Percentiles rank a stretch among this genome's conserved stretches.
phyloP scores from a whole-genome alignment of 2,797 vertebrate genomes.

The Helarctos malayanus region DNA sequence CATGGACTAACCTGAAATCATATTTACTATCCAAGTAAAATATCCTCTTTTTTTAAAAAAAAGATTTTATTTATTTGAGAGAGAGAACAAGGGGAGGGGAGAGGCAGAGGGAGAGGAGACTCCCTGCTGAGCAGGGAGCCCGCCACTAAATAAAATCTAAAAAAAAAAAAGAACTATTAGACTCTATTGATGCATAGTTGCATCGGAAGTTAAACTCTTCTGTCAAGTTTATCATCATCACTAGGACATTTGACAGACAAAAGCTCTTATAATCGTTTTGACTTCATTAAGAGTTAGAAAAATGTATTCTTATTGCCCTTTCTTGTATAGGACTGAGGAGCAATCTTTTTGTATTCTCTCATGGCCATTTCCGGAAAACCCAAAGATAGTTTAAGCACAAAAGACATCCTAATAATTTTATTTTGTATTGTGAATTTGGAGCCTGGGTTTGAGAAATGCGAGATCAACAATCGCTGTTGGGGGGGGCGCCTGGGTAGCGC shows the following conservation, averaged over 20 bases:
- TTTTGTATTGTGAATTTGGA: conserved; percentile 41
- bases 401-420: background rate
- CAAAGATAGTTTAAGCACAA: conserved; percentile 13
- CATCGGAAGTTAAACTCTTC: background rate
- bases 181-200: background rate
- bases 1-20: background rate
- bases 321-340: background rate
- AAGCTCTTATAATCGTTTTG: background rate
- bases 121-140: background rate
- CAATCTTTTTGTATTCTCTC: background rate
- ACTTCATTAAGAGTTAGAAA: conserved; percentile 6
- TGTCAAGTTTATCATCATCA: background rate
- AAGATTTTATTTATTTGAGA: background rate
- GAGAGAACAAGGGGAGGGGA: background rate
- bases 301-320: background rate
- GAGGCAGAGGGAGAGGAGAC: background rate
- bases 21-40: background rate
- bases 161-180: background rate
- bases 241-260: background rate
- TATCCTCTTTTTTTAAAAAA: background rate
- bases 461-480: background rate
- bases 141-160: background rate
- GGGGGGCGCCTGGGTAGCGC: too few relatives aligned
- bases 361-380: background rate
- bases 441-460: background rate